These are phyloP conservation scores for Pachydiplax longipennis DNA, from an alignment of 2,888 invertebrate species.

Conservation along the genomic window DNA sequence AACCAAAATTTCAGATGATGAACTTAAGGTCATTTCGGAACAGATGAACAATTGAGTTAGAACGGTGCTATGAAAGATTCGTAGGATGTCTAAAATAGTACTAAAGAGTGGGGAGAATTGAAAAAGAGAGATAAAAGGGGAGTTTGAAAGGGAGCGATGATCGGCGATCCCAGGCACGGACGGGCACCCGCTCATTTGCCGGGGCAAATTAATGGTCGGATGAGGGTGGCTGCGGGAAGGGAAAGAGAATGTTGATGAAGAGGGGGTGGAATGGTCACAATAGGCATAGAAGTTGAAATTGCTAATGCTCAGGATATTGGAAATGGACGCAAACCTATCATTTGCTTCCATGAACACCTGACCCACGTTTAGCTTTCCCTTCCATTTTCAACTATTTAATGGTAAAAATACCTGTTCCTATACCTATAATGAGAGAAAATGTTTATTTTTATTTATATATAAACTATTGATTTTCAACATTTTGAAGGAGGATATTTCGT, in stretches of 20 bases:
- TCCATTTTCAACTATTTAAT: no score
- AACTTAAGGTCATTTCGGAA: no score
- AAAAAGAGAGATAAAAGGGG: neutral
- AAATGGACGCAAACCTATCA: neutral
- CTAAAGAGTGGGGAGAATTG: neutral
- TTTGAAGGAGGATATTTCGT: no score
- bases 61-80: no score
- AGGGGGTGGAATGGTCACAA: neutral
- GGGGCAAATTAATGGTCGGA: conserved; percentile 12
- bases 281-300: neutral
- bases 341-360: neutral
- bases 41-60: no score
- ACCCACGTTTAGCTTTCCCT: no score
- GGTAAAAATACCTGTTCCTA: no score
- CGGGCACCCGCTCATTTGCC: conserved; percentile 2
- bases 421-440: no score
- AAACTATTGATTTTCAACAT: no score
- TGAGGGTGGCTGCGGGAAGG: neutral
- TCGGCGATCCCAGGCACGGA: neutral
- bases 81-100: neutral
- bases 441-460: no score
- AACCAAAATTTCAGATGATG: no score
- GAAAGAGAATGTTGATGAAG: neutral
- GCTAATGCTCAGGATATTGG: neutral
- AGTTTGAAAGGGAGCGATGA: neutral